Base-by-base conservation (phyloP, 1,140 invertebrate genomes). In the Drosophila kepulauana region DNA sequence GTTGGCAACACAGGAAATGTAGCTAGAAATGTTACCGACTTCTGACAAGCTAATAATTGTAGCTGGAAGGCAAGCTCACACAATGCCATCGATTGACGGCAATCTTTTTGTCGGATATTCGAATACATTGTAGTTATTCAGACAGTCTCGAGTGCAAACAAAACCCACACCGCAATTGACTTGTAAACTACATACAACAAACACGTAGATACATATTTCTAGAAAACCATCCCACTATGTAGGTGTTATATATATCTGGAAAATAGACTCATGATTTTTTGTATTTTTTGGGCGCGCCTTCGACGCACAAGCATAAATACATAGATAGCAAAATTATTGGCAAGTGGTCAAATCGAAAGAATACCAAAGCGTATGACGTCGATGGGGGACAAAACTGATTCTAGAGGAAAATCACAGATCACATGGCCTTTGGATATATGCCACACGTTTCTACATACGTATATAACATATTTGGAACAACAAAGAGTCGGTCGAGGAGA, bases 1-100 rank as follows among this genome's bases (percentile, higher is more conserved):
- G 84, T 84, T 89, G 69, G 66, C 56, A 85, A 74, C 80, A 54
- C 46, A 59, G 85, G 85, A 88, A 88, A 79, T 88, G 78, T 70
- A 78, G 48, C 86, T 80, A 80, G 78, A 65, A 38, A 38, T 28
- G 20, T 25, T 33, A 33, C 5, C 10, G 25, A 65, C 35, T 25
- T 25, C 20, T 71, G 67, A 54, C 51, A 85, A 88, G 84, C 69
- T 71, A 88, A 78, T 88, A 84, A 89, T 89, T 81, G 80, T 70
- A 30, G 54, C 63, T 87, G 33, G 77, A 87, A 89, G 84, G 77
- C 77, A 13, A 80, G 16, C 61, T 61, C 75, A 75, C 75, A 75
- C 82, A 89, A 79, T 79, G 80, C 41, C 85, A 89, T 30, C 76
- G 46, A 57, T 62, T 62, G 62, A 75, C 54, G 81, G 41, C 41